Percentiles rank a stretch among this genome's conserved stretches.
Conservation (phyloP, 2,888 invertebrate species). For the Thyatira batis region DNA sequence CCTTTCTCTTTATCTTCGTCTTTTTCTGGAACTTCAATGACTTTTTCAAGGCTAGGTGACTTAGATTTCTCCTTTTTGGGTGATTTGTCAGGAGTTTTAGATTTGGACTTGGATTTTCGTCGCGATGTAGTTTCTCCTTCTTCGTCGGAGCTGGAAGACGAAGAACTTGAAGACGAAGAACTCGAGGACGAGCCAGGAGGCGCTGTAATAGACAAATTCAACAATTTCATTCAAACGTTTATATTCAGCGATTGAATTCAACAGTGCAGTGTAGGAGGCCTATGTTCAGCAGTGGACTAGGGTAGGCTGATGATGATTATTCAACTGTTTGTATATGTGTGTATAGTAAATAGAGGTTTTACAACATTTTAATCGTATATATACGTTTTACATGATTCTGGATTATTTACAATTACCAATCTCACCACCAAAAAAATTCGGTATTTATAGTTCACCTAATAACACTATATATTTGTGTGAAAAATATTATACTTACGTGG, state of each 20-base stretch:
- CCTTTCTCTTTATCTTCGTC: slow-evolving; percentile 62
- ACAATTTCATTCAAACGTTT: too few species aligned
- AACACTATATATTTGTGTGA: neutral
- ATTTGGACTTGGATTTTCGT: slow-evolving; percentile 71
- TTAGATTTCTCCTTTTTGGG: slow-evolving; percentile 61
- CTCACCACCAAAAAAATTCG: too few species aligned
- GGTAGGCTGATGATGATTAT: too few species aligned
- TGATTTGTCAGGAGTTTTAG: slow-evolving; percentile 69
- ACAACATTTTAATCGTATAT: too few species aligned
- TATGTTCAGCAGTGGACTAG: too few species aligned
- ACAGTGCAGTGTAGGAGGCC: too few species aligned
- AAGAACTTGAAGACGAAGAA: slow-evolving; percentile 77
- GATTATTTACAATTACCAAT: too few species aligned
- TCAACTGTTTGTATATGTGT: too few species aligned
- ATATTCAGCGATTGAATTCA: too few species aligned
- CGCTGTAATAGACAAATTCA: slow-evolving; percentile 42
- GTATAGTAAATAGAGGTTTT: too few species aligned
- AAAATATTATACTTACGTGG: slow-evolving; percentile 57
- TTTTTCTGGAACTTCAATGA: slow-evolving; percentile 37
- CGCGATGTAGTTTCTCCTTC: slow-evolving; percentile 65
- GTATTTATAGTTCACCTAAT: too few species aligned
- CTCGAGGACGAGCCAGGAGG: slow-evolving; percentile 78
- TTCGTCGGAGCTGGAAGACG: slow-evolving; percentile 78
- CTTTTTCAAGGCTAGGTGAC: slow-evolving; percentile 61
- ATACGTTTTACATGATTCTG: too few species aligned